Evolutionary conservation across 2,113 vertebrate genomes (phyloP).

Genomic region (Merops nubicus): DNA sequence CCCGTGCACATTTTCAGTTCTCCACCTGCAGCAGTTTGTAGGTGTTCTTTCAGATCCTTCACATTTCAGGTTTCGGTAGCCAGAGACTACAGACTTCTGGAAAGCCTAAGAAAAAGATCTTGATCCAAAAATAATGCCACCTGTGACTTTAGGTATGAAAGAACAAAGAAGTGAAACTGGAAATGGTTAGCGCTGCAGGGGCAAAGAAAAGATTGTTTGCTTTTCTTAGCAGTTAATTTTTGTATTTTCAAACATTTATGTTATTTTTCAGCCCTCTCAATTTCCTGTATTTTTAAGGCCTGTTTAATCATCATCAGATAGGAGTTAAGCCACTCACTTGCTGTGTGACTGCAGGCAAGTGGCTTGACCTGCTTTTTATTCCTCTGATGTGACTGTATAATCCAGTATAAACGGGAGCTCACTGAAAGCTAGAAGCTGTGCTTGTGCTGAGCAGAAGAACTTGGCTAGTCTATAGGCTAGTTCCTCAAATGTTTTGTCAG

Average conservation of each 20-base stretch:
- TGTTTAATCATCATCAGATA: background rate
- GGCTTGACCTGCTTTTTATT: slow-evolving; percentile 49
- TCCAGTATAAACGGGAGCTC: background rate
- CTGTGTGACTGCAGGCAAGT: slow-evolving; percentile 34
- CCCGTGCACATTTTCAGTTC: background rate
- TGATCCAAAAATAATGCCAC: background rate
- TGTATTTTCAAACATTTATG: background rate
- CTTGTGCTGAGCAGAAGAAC: background rate
- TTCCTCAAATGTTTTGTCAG: background rate
- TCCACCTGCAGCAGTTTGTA: background rate
- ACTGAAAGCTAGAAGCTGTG: background rate
- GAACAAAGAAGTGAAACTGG: background rate
- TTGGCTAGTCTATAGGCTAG: background rate
- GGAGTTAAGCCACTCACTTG: slow-evolving; percentile 6
- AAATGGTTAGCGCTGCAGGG: background rate
- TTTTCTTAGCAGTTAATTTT: background rate
- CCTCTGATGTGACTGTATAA: slow-evolving; percentile 27
- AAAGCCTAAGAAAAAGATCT: background rate
- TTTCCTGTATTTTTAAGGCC: slow-evolving; percentile 9
- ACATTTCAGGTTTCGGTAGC: background rate
- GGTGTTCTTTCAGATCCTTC: background rate
- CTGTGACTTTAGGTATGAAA: background rate
- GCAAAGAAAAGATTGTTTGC: background rate
- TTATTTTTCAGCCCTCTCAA: background rate
- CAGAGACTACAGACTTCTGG: background rate